phyloP scores from a whole-genome alignment of 2,113 vertebrate species.

The Colinus virginianus region DNA sequence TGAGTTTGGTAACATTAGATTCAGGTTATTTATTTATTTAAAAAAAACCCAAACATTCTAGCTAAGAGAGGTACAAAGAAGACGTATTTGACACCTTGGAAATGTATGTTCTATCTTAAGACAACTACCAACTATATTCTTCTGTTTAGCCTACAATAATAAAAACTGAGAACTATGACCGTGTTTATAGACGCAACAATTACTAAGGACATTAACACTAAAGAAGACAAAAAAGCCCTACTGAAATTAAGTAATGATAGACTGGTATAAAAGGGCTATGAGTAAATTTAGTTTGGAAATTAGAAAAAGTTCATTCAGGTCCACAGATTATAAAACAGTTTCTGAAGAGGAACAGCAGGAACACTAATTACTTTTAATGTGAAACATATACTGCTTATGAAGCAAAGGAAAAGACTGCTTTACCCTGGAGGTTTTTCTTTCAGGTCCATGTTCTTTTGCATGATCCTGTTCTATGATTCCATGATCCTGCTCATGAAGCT shows the following conservation, averaged over 20 bases:
- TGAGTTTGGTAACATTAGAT: background rate
- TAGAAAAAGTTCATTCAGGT: background rate
- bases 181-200: background rate
- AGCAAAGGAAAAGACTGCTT: background rate
- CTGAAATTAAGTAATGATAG: background rate
- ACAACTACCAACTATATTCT: background rate
- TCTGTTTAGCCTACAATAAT: background rate
- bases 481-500: background rate
- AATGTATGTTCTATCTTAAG: background rate
- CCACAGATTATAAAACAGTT: conserved; percentile 4
- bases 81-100: background rate
- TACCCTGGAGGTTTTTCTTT: background rate
- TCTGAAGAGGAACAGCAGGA: background rate
- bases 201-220: background rate
- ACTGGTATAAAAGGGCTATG: background rate
- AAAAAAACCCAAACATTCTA: background rate
- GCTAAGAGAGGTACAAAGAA: background rate
- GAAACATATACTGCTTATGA: background rate
- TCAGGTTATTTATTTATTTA: background rate
- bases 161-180: background rate
- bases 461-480: background rate
- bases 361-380: conserved; percentile 13
- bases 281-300: background rate
- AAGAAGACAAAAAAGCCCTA: background rate
- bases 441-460: background rate